A percentile compares a stretch with the other conserved stretches of the same genome.
These are phyloP conservation scores for Cephus sareptanus DNA, from an alignment of 2,888 invertebrate genomes.

Conservation along the genomic window DNA sequence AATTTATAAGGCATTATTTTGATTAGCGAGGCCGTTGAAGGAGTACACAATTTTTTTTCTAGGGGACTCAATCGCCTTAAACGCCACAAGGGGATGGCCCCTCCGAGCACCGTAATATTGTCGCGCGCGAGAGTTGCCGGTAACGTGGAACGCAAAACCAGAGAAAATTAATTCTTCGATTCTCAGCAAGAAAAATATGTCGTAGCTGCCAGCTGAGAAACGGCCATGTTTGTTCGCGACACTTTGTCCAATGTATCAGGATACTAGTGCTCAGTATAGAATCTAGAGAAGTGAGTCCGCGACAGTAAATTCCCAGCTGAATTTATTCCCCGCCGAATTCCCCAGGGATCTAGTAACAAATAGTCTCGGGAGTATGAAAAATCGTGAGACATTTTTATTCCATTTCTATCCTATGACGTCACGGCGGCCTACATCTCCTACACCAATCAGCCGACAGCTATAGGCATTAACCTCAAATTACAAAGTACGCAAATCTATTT, in stretches of 20 bases:
- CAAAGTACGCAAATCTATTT: neutral
- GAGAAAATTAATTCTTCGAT: neutral
- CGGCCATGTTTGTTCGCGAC: neutral
- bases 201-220: neutral
- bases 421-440: neutral
- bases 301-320: neutral
- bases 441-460: neutral
- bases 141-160: neutral
- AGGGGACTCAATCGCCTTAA: neutral
- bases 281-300: neutral
- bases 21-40: neutral
- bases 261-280: neutral
- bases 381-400: neutral
- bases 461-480: neutral
- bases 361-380: neutral
- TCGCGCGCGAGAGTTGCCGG: neutral
- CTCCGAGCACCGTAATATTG: too few relatives aligned
- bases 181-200: neutral
- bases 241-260: neutral
- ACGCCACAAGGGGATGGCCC: neutral
- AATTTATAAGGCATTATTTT: neutral
- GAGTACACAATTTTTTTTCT: neutral
- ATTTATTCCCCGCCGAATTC: neutral
- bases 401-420: neutral
- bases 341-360: neutral